phyloP scores from a whole-genome alignment of 2,888 invertebrate species.

The Meloe dianella region DNA sequence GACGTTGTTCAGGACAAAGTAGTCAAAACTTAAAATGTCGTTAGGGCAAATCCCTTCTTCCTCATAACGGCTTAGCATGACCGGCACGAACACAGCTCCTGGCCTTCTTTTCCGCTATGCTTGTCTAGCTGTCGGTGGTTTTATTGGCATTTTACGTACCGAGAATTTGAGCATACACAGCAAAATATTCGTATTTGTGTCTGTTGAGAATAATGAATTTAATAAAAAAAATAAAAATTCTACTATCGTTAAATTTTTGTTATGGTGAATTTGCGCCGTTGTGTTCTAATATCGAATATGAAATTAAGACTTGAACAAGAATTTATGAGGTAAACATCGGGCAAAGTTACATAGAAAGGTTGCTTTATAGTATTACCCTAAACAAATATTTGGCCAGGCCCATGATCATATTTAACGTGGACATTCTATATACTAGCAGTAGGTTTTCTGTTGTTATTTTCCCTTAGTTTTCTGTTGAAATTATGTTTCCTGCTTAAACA shows the following conservation, averaged over 20 bases:
- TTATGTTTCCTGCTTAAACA: background rate
- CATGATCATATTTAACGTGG: slow-evolving; percentile 25
- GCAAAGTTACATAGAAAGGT: slow-evolving; percentile 32
- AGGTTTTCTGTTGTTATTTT: background rate
- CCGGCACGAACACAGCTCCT: slow-evolving; percentile 46
- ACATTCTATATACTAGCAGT: background rate
- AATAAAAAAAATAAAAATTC: no score
- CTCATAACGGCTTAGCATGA: slow-evolving; percentile 48
- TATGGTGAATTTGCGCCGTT: background rate
- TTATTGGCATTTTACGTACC: slow-evolving; percentile 21
- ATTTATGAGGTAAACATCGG: slow-evolving; percentile 31
- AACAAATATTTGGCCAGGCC: slow-evolving; percentile 34
- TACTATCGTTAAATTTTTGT: background rate
- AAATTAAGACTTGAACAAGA: slow-evolving; percentile 31
- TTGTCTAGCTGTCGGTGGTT: slow-evolving; percentile 24
- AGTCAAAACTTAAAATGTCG: slow-evolving; percentile 52
- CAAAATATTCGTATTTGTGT: slow-evolving; percentile 30
- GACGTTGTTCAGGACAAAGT: slow-evolving; percentile 40
- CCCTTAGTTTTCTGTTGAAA: background rate
- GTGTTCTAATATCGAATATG: slow-evolving; percentile 16
- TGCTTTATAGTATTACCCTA: slow-evolving; percentile 32
- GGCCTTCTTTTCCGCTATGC: slow-evolving; percentile 37
- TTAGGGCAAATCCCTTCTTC: slow-evolving; percentile 48
- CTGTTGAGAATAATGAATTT: slow-evolving; percentile 7
- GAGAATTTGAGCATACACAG: slow-evolving; percentile 36